Percentiles rank a stretch among this genome's conserved stretches.
Evolutionary conservation across 1,140 invertebrate genomes (phyloP).

Genomic region (Drosophila rhopaloa): DNA sequence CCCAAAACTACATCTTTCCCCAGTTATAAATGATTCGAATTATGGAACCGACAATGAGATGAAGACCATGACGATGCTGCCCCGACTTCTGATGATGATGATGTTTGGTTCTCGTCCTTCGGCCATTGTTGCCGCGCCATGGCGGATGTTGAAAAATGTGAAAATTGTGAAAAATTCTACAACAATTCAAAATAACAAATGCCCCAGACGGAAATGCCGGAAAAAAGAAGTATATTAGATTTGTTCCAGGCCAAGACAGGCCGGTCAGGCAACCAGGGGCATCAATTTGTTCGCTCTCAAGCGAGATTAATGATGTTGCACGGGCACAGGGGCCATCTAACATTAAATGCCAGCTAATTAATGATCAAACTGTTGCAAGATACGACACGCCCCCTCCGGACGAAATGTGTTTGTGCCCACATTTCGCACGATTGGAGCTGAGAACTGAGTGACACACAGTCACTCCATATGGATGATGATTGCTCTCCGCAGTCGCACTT

Average conservation of each 20-base stretch:
- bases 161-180: slow-evolving; percentile 60
- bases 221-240: slow-evolving; percentile 59
- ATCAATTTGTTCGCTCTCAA: slow-evolving; percentile 66
- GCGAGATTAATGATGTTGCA: slow-evolving; percentile 63
- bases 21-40: slow-evolving; percentile 44
- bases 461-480: slow-evolving; percentile 38
- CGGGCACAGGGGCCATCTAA: slow-evolving; percentile 14
- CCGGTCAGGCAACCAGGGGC: slow-evolving; percentile 16
- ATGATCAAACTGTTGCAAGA: slow-evolving; percentile 50
- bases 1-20: not conserved
- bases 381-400: slow-evolving; percentile 13
- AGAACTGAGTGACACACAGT: slow-evolving; percentile 35
- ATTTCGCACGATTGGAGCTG: slow-evolving; percentile 41
- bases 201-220: slow-evolving; percentile 47
- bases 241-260: slow-evolving; percentile 42
- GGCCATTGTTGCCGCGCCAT: slow-evolving; percentile 10
- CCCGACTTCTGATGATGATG: slow-evolving; percentile 19
- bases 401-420: slow-evolving; percentile 27
- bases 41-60: slow-evolving; percentile 56
- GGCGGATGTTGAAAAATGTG: slow-evolving; percentile 59
- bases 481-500: slow-evolving; percentile 18
- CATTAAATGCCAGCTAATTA: slow-evolving; percentile 64
- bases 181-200: slow-evolving; percentile 52
- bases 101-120: slow-evolving; percentile 16
- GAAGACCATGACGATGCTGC: slow-evolving; percentile 28